These are phyloP conservation scores for Peromyscus nudipes DNA, from an alignment of 2,797 vertebrate species.

Conservation along the genomic window DNA sequence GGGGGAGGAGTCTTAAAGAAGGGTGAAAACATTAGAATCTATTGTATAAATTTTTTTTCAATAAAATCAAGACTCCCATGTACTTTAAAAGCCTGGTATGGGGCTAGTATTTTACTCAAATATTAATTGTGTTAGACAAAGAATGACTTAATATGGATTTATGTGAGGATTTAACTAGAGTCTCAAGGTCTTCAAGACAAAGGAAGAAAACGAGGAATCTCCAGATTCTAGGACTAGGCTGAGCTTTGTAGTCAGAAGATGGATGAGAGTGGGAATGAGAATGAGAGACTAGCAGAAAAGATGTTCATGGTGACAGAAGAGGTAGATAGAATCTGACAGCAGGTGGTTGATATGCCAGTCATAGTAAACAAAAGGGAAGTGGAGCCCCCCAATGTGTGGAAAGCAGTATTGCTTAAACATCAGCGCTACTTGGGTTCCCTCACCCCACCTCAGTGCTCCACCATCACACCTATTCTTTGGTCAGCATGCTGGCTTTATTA, in stretches of 20 bases:
- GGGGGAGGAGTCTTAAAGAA: not conserved
- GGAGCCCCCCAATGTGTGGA: not conserved
- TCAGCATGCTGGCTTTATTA: not conserved
- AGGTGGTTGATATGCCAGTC: not conserved
- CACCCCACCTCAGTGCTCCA: not conserved
- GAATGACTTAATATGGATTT: not conserved
- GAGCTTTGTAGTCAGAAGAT: not conserved
- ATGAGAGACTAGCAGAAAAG: not conserved
- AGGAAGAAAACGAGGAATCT: not conserved
- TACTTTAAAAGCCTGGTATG: not conserved
- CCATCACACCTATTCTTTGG: not conserved
- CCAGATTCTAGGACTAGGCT: not conserved
- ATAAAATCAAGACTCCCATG: not conserved
- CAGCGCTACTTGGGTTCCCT: not conserved
- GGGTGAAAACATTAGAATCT: not conserved
- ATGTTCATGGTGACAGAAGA: not conserved
- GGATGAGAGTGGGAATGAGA: not conserved
- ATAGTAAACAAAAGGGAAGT: not conserved
- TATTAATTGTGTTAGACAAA: not conserved
- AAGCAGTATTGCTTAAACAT: not conserved
- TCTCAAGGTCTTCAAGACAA: not conserved
- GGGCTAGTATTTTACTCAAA: not conserved
- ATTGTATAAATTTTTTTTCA: not conserved
- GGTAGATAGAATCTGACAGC: not conserved
- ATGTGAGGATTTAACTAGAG: not conserved